These are phyloP conservation scores for Peromyscus attwateri DNA, from an alignment of 2,797 vertebrate genomes.

Conservation along the genomic window DNA sequence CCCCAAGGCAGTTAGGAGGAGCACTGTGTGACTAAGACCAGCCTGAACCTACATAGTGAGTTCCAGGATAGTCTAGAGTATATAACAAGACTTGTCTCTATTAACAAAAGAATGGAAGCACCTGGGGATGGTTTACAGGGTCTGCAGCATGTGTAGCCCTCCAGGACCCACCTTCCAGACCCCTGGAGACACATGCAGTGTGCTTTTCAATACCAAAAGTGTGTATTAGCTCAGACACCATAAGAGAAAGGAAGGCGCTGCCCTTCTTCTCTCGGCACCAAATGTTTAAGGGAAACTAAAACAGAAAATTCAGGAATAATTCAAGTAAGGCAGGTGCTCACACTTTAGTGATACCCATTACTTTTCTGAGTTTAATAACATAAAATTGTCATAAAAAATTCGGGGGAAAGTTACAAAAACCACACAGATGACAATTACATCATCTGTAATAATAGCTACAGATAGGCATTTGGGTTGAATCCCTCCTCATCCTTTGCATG, in stretches of 20 bases:
- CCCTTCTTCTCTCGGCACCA: not conserved
- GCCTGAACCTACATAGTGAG: not conserved
- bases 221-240: not conserved
- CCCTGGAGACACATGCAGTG: not conserved
- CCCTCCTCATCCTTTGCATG: not conserved
- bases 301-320: not conserved
- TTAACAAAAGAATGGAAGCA: not conserved
- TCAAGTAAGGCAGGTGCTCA: not conserved
- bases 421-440: constrained; percentile 13
- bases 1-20: not conserved
- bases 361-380: not conserved
- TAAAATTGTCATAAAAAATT: not conserved
- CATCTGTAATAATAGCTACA: not conserved
- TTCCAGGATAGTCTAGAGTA: not conserved
- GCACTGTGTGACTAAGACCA: not conserved
- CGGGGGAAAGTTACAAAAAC: not conserved
- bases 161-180: rapidly evolving
- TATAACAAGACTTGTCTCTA: not conserved
- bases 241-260: not conserved
- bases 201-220: not conserved
- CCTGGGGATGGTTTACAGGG: not conserved
- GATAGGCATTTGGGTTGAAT: not conserved
- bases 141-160: no score
- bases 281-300: not conserved
- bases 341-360: constrained; percentile 18